These are phyloP conservation scores for Teleopsis dalmanni DNA, from an alignment of 1,140 invertebrate species.

Conservation along the genomic window DNA sequence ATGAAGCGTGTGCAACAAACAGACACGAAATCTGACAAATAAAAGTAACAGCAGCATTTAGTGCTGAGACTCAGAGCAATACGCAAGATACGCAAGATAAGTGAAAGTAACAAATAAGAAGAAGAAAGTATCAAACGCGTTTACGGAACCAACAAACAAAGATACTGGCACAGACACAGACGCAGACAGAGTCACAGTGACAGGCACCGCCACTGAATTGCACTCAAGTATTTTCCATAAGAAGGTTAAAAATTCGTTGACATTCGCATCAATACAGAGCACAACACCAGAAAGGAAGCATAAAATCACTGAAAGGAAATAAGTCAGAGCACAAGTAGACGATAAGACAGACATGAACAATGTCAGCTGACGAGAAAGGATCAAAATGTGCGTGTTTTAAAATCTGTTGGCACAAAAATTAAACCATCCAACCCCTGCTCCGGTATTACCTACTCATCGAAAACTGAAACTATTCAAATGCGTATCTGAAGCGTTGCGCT, in stretches of 20 bases:
- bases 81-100: no score
- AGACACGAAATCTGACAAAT: constrained; percentile 7
- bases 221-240: not conserved
- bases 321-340: not conserved
- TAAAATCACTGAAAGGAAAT: constrained; percentile 5
- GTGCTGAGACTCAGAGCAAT: not conserved
- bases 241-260: constrained; percentile 1
- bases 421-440: not conserved
- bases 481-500: not conserved
- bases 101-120: not conserved
- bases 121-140: not conserved
- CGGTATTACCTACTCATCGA: not conserved
- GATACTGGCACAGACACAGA: not conserved
- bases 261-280: no score
- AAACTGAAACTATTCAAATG: constrained; percentile 3
- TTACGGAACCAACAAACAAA: not conserved
- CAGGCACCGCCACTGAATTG: not conserved
- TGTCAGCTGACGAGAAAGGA: constrained; percentile 1
- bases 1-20: constrained; percentile 32
- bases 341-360: not conserved
- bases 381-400: constrained; percentile 5
- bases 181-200: no score
- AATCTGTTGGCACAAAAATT: not conserved
- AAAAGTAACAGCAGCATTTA: not conserved
- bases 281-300: no score